These are phyloP conservation scores for Dromiciops gliroides DNA, from an alignment of 2,113 vertebrate genomes.

Conservation along the genomic window DNA sequence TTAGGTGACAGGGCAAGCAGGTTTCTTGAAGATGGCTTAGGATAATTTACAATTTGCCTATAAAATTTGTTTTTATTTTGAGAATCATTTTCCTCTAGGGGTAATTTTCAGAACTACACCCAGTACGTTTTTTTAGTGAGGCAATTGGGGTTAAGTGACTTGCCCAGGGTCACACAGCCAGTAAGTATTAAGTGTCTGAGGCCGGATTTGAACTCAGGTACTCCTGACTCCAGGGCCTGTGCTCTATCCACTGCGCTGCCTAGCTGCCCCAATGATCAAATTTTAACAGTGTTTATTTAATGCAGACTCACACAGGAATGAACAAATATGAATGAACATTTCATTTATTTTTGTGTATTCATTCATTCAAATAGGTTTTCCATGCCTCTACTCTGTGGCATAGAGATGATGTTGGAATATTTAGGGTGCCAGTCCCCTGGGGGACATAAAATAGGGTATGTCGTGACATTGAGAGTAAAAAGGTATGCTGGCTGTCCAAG, in stretches of 20 bases:
- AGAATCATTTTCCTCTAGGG: not conserved
- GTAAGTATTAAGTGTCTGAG: too few species aligned
- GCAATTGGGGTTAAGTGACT: too few species aligned
- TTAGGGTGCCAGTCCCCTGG: not conserved
- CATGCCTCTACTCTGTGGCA: not conserved
- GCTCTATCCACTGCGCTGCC: too few species aligned
- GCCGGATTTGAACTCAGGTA: too few species aligned
- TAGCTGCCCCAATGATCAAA: not conserved
- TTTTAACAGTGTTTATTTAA: not conserved
- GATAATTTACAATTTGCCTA: slow-evolving; percentile 1
- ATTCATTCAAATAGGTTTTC: not conserved
- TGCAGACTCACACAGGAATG: not conserved
- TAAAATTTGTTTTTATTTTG: not conserved
- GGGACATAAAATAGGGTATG: not conserved
- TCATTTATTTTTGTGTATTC: not conserved
- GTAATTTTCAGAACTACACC: not conserved
- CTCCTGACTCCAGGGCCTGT: too few species aligned
- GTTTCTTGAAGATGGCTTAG: not conserved
- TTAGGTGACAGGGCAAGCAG: not conserved
- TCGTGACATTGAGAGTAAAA: not conserved
- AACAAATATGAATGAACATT: not conserved
- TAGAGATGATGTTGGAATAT: not conserved
- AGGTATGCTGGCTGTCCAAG: too few species aligned
- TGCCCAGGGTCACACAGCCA: too few species aligned
- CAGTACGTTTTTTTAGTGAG: too few species aligned